Evolutionary conservation across 2,888 invertebrate species (phyloP), one percentile per base, ranked within the genome.

Genomic region (Palloptera scutellata): DNA sequence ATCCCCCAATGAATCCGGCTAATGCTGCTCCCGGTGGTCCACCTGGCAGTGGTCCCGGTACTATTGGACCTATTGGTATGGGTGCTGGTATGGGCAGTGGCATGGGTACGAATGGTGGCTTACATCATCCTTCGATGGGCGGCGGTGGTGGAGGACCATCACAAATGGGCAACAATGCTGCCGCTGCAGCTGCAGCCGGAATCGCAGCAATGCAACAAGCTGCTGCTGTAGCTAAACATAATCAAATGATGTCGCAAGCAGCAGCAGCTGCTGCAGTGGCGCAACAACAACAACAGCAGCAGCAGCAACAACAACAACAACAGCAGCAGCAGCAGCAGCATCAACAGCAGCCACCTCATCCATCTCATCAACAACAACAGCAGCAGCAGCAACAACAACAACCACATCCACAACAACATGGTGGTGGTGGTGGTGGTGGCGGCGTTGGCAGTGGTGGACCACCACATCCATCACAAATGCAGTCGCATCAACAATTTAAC

Each of bases 391-490:
- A 86, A 54, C 87, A 87, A 71, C 76, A 87, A 65, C 84, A 86
- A 12, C 87, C 15, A 51, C 80, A 80, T 57, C 86, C 87, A 41
- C 88, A 88, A 70, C 87, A 88, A 68, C 88, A 86, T 61, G 30
- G 30, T 30, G 87, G 80, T 64, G 78, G 77, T 64, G 75, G 72
- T 54, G 76, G n/a, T 75, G 57, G 78, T 77, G 20, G 87, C n/a
- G 30, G 30, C 6, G 87, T 79, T 64, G 78, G 77, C 63, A 74
- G 72, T 54, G 76, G 87, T 77, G 74, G 79, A 67, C 72, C 76
- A 67, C 73, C 76, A 55, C 79, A 91, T 89, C 83, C 89, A 86
- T 80, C 88, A 72, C 85, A 86, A 86, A 79, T 88, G 86, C 77
- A 86, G 83, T 76, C 78, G 64, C 79, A 84, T 75, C 80, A 80